Evolutionary conservation across 2,888 invertebrate genomes (phyloP), one percentile per base, ranked within the genome.

Genomic region (Nomada goodeniana): DNA sequence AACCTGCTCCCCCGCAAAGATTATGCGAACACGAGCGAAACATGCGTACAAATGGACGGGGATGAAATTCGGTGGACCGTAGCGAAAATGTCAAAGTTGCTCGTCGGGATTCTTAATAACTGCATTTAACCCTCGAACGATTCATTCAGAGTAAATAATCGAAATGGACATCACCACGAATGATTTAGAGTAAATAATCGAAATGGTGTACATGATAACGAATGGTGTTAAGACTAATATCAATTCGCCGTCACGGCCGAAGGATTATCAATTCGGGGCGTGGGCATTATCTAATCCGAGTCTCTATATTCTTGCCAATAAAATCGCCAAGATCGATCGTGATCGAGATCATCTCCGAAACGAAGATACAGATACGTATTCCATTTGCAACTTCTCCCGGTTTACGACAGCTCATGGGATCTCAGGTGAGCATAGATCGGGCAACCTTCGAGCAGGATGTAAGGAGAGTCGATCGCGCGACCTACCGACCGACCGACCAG

Each of bases 401-500:
- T 77, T 64, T 61, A 52, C 57, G 67, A 70, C 67, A 71, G 61
- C 63, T 60, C 13, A 23, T 11, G 52, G 29, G 29, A 61, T 15
- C 18, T 52, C 7, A 29, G 13, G 9, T 18, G 61, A 47, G 60
- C 50, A 11, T 29, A 20, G 68, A 26, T 57, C 55, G 50, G 44
- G 11, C 13, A 20, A n/a, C 4, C 7, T 13, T 61, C 61, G 60
- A 20, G 50, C 65, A 79, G 71, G 73, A 82, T 68, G 79, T 76
- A 84, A 74, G 85, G 57, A 76, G 84, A 84, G 80, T 77, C 85
- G 84, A 81, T 63, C 69, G 81, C 65, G 20, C 76, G 68, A 63
- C 69, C 60, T 57, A 77, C 64, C 52, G 76, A 67, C 76, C 77
- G 73, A 74, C 78, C 84, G 57, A 50, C 65, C 64, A 80, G 68